Conservation (phyloP, 2,888 invertebrate species). For the Tipula confusa region DNA sequence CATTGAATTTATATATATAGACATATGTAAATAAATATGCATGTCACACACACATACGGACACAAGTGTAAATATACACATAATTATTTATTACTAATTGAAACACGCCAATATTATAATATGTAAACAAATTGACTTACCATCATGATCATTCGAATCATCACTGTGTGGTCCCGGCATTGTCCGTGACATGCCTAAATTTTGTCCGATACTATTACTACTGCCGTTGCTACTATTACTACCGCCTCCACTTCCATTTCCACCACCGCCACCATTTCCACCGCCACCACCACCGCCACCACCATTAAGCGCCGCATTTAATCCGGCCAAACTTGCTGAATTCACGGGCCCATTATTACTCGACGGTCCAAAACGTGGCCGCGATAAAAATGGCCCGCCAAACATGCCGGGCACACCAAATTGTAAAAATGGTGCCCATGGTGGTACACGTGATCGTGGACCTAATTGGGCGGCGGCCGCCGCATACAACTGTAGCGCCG, state of each 20-base stretch:
- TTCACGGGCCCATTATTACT: constrained; percentile 34
- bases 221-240: constrained; percentile 37
- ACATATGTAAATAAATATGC: not conserved
- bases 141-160: constrained; percentile 53
- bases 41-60: not conserved
- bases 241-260: constrained; percentile 46
- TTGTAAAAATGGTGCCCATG: constrained; percentile 59
- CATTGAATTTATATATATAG: not conserved
- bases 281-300: constrained; percentile 48
- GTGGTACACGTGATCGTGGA: constrained; percentile 53
- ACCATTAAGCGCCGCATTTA: constrained; percentile 39
- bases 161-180: constrained; percentile 54
- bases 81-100: no score
- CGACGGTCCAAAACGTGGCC: constrained; percentile 45
- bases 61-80: not conserved
- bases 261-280: constrained; percentile 44
- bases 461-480: constrained; percentile 58
- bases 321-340: constrained; percentile 39
- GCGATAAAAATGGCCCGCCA: constrained; percentile 42
- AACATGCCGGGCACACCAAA: constrained; percentile 51
- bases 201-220: constrained; percentile 36
- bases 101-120: not conserved
- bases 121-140: constrained; percentile 39
- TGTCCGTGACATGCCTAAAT: constrained; percentile 35
- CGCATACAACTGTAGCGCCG: constrained; percentile 65